phyloP scores from a whole-genome alignment of 2,888 invertebrate species.

The Spatulosminthurus flaviceps region DNA sequence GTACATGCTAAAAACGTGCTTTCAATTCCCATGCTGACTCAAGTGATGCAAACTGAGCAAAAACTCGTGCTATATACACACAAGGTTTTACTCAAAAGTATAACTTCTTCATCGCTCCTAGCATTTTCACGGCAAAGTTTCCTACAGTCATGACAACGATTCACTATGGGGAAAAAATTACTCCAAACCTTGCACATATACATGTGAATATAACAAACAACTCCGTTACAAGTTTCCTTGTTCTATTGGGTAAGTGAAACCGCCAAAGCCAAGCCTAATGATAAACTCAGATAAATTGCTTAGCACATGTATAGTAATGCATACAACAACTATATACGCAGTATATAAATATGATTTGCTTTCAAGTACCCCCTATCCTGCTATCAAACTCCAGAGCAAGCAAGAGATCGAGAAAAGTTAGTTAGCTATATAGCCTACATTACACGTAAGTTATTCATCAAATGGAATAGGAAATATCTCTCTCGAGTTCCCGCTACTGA shows the following conservation, averaged over 20 bases:
- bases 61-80: neutral
- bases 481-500: conserved; percentile 36
- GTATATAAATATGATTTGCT: neutral
- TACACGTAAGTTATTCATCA: conserved; percentile 3
- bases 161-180: neutral
- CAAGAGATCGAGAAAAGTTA: neutral
- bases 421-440: neutral
- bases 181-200: conserved; percentile 6
- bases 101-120: neutral
- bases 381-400: neutral
- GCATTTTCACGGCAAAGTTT: conserved; percentile 14
- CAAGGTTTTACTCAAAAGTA: neutral
- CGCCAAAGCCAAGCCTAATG: conserved; percentile 16
- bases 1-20: conserved; percentile 18
- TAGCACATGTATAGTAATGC: neutral
- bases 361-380: conserved; percentile 11
- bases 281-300: conserved; percentile 9
- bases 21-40: neutral
- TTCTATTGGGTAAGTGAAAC: neutral
- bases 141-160: conserved; percentile 3
- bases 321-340: neutral
- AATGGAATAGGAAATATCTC: conserved; percentile 20
- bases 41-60: neutral
- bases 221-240: conserved; percentile 30
- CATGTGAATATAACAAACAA: conserved; percentile 18